These are phyloP conservation scores for Eupsittula cactorum DNA, from an alignment of 2,113 vertebrate species.

Conservation along the genomic window DNA sequence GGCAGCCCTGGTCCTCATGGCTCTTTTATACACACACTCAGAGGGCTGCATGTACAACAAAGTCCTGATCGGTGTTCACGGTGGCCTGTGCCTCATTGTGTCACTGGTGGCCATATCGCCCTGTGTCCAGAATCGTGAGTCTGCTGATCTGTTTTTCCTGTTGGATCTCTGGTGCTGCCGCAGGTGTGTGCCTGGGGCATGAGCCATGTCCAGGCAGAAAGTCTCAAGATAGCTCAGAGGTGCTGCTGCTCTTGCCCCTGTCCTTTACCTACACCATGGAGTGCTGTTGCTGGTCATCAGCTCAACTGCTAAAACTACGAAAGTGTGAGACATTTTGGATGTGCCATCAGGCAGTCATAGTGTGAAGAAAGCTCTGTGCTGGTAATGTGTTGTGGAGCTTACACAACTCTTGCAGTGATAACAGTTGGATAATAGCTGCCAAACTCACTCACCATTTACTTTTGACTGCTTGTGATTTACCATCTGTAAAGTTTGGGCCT, in stretches of 20 bases:
- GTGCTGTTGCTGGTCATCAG: not conserved
- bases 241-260: not conserved
- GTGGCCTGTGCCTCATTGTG: conserved; percentile 87
- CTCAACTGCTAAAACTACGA: not conserved
- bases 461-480: not conserved
- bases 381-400: not conserved
- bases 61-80: conserved; percentile 88
- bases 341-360: not conserved
- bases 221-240: not conserved
- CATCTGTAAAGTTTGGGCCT: not conserved
- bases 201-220: not conserved
- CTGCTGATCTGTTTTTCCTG: not conserved
- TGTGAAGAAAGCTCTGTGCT: not conserved
- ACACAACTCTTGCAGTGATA: not conserved
- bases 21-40: conserved; percentile 84
- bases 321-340: not conserved
- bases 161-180: not conserved
- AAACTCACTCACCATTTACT: not conserved
- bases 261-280: not conserved
- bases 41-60: conserved; percentile 90
- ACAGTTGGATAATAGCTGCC: not conserved
- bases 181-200: not conserved
- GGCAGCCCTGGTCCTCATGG: conserved; percentile 87
- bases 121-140: conserved; percentile 91
- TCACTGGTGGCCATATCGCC: conserved; percentile 90